phyloP scores from a whole-genome alignment of 1,140 invertebrate genomes.

The Theocolax elegans region DNA sequence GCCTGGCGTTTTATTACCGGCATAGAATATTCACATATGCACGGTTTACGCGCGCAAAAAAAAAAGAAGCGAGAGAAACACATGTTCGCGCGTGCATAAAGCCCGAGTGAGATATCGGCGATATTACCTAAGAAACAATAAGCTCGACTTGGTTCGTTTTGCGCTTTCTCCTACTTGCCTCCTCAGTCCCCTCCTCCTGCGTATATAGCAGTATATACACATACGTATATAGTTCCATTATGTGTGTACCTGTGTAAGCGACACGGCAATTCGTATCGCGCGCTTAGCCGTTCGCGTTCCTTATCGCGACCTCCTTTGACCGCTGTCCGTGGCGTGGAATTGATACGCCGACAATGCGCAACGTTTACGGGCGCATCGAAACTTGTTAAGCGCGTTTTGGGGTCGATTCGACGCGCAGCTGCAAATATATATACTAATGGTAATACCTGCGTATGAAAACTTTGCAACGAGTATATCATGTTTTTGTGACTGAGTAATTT shows the following conservation, averaged over 20 bases:
- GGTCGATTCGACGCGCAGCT: constrained; percentile 1
- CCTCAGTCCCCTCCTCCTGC: neutral
- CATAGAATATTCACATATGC: constrained; percentile 28
- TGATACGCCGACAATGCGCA: constrained; percentile 28
- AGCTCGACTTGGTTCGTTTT: constrained; percentile 44
- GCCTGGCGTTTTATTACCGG: constrained; percentile 25
- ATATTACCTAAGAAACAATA: constrained; percentile 56
- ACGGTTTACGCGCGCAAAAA: neutral
- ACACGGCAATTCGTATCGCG: too few species aligned
- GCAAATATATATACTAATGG: too few species aligned
- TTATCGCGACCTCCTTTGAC: constrained; percentile 60
- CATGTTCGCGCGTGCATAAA: too few species aligned
- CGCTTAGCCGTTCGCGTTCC: too few species aligned
- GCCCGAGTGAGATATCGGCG: constrained; percentile 19
- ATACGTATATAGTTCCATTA: too few species aligned
- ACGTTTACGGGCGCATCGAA: constrained; percentile 26
- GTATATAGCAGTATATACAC: too few species aligned
- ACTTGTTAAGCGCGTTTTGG: neutral
- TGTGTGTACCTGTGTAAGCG: too few species aligned
- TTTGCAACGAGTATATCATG: too few species aligned
- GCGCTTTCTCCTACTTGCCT: neutral
- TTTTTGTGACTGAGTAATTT: too few species aligned
- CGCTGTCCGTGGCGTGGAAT: constrained; percentile 39
- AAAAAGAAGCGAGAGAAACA: neutral
- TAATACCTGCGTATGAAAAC: too few species aligned